Evolutionary conservation across 2,113 vertebrate species (phyloP), one percentile per base, ranked within the genome.

Genomic region (Brachirus orientalis): DNA sequence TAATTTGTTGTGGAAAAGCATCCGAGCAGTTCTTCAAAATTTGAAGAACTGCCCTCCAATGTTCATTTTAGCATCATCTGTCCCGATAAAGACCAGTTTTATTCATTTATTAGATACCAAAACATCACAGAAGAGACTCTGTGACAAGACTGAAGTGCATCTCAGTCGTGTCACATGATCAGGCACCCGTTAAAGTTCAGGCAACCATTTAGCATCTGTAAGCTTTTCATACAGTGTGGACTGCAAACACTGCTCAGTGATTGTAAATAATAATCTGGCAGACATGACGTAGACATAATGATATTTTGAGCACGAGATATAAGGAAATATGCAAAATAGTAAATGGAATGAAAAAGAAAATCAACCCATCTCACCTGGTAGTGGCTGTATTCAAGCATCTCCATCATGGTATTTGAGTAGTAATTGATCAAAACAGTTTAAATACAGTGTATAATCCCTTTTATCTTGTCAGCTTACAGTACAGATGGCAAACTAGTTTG

Each of bases 361-460:
- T 13, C 3, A 69, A 50, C 18, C 9, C 19, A 43, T 84, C 92
- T 96, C 90, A 99, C 97, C 98, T 98, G 96, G 84, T 96, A 99
- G 88, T 96, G 95, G 85, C 93, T 96, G 92, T 96, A 98, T 87
- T 98, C 97, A 89, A 98, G 95, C 98, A 99, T 99, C 93, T 98
- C 96, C 96, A 98, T 89, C 95, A 97, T 97, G 59, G 90, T 63
- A 63, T 57, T 69, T 82, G 22, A 66, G 82, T 89, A 74, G n/a
- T 64, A 86, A 46, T 47, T 51, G 40, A 58, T 61, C 54, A 65
- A 55, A 52, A 64, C 6, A 44, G 40, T 37, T 7, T 53, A 43
- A 18, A 57, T 50, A 53, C 41, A 75, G 72, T 56, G 70, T 74
- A 69, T 88, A 90, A 86, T 91, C 88, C 89, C 87, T 90, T 55